These are phyloP conservation scores for Serrognathus titanus DNA, from an alignment of 2,888 invertebrate species.

Conservation along the genomic window DNA sequence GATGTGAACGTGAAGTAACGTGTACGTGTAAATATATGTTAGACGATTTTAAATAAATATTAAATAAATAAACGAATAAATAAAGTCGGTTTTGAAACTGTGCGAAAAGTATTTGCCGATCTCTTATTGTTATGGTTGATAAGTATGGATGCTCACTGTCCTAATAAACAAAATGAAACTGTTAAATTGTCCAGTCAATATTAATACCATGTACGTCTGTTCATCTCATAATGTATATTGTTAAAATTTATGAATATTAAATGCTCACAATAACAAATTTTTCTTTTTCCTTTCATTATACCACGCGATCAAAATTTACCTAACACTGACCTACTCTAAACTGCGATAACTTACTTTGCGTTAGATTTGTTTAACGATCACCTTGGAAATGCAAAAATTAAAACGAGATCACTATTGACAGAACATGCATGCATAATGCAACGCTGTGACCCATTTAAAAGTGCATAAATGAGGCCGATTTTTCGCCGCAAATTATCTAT, in stretches of 20 bases:
- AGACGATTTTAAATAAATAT: no score
- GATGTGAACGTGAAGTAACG: no score
- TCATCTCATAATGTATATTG: constrained; percentile 51
- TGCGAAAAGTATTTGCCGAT: constrained; percentile 8
- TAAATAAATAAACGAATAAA: not conserved
- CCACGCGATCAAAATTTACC: no score
- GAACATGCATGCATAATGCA: not conserved
- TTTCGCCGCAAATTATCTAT: no score
- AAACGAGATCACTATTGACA: no score
- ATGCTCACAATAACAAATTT: constrained; percentile 34
- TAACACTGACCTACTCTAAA: no score
- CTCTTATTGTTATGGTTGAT: constrained; percentile 26
- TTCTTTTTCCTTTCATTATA: not conserved
- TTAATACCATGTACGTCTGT: constrained; percentile 47
- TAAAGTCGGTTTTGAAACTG: no score
- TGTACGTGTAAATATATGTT: no score
- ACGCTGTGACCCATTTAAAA: not conserved
- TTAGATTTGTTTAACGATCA: no score
- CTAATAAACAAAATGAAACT: constrained; percentile 40
- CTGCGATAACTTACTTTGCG: no score
- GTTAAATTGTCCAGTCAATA: constrained; percentile 52
- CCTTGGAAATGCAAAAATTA: no score
- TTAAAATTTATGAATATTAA: constrained; percentile 46
- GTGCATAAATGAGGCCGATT: not conserved
- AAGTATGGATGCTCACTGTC: constrained; percentile 44